These are phyloP conservation scores for Gila orcuttii DNA, from an alignment of 2,113 vertebrate genomes.

Conservation along the genomic window DNA sequence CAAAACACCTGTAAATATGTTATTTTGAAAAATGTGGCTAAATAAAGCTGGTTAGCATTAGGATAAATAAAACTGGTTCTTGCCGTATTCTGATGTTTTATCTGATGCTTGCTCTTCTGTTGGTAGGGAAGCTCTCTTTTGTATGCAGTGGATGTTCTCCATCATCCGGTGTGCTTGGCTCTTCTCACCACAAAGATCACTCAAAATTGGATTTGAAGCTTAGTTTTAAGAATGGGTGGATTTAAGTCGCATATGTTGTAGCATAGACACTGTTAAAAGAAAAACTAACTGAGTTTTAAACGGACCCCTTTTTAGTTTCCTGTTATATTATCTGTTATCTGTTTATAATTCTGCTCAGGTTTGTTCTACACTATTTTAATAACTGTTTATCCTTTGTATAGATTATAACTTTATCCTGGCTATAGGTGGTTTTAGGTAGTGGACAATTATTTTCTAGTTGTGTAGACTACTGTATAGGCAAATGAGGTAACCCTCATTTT, in stretches of 20 bases:
- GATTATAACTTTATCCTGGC: not conserved
- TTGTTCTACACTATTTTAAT: not conserved
- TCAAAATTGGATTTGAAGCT: slow-evolving; percentile 18
- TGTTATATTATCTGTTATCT: not conserved
- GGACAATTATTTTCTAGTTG: not conserved
- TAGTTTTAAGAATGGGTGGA: too few relatives aligned
- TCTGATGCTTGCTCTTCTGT: not conserved
- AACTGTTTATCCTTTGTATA: not conserved
- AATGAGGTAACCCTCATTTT: not conserved
- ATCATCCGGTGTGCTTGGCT: slow-evolving; percentile 31
- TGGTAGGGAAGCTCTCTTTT: slow-evolving; percentile 29
- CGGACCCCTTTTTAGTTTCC: not conserved
- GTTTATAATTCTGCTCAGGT: not conserved
- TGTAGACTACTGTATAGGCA: not conserved
- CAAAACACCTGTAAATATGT: not conserved
- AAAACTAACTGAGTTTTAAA: too few relatives aligned
- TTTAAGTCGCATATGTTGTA: too few relatives aligned
- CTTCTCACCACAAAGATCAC: not conserved
- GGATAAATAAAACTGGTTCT: not conserved
- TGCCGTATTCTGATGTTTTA: not conserved
- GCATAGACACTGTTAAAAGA: too few relatives aligned
- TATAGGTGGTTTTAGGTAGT: not conserved
- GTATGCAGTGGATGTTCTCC: slow-evolving; percentile 30
- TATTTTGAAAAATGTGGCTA: not conserved
- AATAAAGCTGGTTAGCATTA: not conserved